Evolutionary conservation across 2,888 invertebrate genomes (phyloP), one percentile per base, ranked within the genome.

Genomic region (Agrotis clavis): DNA sequence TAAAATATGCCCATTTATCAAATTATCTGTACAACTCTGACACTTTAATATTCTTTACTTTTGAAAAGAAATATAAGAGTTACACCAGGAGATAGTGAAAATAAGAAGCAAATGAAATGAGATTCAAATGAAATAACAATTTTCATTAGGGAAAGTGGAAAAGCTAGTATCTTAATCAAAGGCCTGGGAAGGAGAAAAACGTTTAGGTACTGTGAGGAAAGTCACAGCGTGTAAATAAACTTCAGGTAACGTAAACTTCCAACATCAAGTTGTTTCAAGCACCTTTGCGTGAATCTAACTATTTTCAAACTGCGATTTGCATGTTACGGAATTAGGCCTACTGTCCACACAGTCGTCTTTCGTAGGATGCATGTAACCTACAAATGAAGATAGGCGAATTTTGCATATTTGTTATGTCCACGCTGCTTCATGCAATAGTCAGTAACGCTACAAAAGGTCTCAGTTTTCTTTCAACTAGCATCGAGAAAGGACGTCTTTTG

Each of bases 1-100:
- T 35, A 67, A 41, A 73, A 57, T 35, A 47, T 19, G 45, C 11
- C 30, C 56, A 57, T 76, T 73, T 51, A 45, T 76, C 25, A 25
- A 35, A 19, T 16, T n/a, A 56, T 30, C 54, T 50, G 5, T 45
- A 41, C 19, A 45, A 18, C n/a, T 35, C 45, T 57, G 50, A 4
- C 13, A 56, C 14, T 76, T 75, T 18, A 35, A 67, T 57, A 51
- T 51, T 67, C 4, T 51, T 14, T 51, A 47, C n/a, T 11, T 13
- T 75, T 45, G 25, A 19, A 35, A 51, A 51, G 14, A 68, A 69
- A 68, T 59, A 76, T 48, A 56, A n/a, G 6, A 53, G 5, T 5
- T 7, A 47, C 1, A 35, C n/a, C 11, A 3, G 18, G 25, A 30
- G 9, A 25, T 14, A 41, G 16, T 16, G 21, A 16, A 50, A 57